Conservation (phyloP, 2,888 invertebrate genomes). For the Mythimna pallens region DNA sequence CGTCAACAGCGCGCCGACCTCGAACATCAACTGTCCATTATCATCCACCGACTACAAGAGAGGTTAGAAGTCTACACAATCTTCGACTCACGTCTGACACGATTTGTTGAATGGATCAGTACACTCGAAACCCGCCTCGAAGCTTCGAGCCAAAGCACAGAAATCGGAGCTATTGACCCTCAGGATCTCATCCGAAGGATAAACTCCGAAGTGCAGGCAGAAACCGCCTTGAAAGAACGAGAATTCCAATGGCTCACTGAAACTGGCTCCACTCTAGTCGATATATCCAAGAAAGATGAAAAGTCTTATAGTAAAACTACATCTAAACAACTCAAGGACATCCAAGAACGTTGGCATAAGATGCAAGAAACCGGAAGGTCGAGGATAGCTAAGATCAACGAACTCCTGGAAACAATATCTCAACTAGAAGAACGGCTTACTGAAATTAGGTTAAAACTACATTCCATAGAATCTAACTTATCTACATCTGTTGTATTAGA, state of each 20-base stretch:
- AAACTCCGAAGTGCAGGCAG: constrained; percentile 94
- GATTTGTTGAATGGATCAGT: constrained; percentile 93
- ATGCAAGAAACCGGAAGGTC: constrained; percentile 92
- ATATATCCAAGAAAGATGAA: constrained; percentile 92
- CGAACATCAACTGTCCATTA: constrained; percentile 94
- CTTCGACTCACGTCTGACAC: constrained; percentile 92
- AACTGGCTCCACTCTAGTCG: constrained; percentile 92
- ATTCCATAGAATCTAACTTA: constrained; percentile 93
- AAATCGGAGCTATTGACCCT: constrained; percentile 91
- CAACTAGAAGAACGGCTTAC: constrained; percentile 93
- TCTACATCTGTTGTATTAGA: constrained; percentile 93
- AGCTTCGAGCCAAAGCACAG: constrained; percentile 88
- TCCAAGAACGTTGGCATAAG: constrained; percentile 93
- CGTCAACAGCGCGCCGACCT: constrained; percentile 95
- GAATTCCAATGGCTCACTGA: constrained; percentile 95
- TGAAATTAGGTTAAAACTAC: constrained; percentile 93
- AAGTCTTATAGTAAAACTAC: constrained; percentile 87
- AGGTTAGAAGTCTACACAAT: constrained; percentile 93
- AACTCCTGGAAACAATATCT: constrained; percentile 93
- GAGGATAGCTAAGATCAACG: constrained; percentile 93
- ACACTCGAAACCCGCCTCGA: constrained; percentile 93
- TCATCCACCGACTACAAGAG: constrained; percentile 94
- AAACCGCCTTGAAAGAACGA: constrained; percentile 93
- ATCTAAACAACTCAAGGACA: constrained; percentile 90
- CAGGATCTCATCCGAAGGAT: constrained; percentile 93